phyloP scores from a whole-genome alignment of 2,797 vertebrate species.

The Lithobates pipiens region DNA sequence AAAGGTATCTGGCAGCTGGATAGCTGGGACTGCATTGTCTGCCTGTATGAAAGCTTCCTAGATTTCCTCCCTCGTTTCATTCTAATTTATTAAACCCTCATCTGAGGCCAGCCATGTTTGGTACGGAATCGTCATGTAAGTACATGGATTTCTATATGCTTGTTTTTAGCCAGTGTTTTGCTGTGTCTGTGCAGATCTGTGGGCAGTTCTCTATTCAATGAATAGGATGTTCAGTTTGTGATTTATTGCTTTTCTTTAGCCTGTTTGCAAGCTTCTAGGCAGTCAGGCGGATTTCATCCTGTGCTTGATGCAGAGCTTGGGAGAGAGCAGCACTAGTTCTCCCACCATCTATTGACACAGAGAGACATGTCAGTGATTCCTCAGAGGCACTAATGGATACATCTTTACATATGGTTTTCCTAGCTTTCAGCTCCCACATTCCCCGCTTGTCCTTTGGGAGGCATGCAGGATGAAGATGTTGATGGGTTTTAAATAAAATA shows the following conservation, averaged over 20 bases:
- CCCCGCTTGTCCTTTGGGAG: neutral
- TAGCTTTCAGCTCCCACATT: neutral
- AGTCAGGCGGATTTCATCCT: constrained; percentile 40
- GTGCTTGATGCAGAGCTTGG: constrained; percentile 23
- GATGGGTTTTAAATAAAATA: constrained; percentile 59
- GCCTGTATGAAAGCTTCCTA: constrained; percentile 89
- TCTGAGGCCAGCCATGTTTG: constrained; percentile 98
- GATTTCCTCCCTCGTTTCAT: constrained; percentile 69
- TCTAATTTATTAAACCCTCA: constrained; percentile 80
- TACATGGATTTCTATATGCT: constrained; percentile 67
- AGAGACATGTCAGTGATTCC: constrained; percentile 65
- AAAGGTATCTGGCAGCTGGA: constrained; percentile 79
- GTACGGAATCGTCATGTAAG: constrained; percentile 99
- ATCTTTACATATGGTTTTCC: neutral
- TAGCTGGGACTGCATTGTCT: constrained; percentile 91
- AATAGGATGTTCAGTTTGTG: constrained; percentile 53
- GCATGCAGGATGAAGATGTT: constrained; percentile 60
- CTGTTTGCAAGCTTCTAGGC: constrained; percentile 59
- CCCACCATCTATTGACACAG: constrained; percentile 64
- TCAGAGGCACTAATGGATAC: constrained; percentile 41
- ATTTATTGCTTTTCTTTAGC: constrained; percentile 62
- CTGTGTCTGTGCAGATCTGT: neutral
- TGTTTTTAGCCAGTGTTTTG: neutral
- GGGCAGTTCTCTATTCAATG: constrained; percentile 51
- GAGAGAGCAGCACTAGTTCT: constrained; percentile 48